phyloP scores from a whole-genome alignment of 2,113 vertebrate species.

The Crotophaga sulcirostris region DNA sequence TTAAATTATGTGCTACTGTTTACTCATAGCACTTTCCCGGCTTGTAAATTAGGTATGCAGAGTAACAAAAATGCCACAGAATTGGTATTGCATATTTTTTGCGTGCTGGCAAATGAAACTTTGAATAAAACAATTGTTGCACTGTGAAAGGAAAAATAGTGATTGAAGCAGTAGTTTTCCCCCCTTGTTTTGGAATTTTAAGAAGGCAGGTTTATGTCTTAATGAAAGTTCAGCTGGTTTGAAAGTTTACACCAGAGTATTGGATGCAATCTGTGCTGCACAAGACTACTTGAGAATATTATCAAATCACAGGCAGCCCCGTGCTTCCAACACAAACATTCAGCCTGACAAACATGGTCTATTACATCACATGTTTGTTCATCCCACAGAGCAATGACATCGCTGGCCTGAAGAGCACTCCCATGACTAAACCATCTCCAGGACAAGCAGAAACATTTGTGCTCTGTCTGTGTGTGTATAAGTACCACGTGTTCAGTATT shows the following conservation, averaged over 20 bases:
- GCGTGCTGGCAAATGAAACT: neutral
- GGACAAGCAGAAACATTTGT: neutral
- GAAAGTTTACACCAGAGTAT: neutral
- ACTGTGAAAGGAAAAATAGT: neutral
- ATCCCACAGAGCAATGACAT: neutral
- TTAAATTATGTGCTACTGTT: neutral
- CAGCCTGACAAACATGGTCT: accelerated
- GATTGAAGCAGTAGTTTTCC: neutral
- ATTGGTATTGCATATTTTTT: neutral
- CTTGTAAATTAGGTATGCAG: neutral
- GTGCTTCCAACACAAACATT: neutral
- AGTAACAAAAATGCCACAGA: neutral
- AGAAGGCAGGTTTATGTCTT: neutral
- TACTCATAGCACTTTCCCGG: neutral
- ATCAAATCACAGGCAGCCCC: neutral
- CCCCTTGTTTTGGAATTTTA: neutral
- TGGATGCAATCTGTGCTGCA: neutral
- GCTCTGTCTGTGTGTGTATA: accelerated
- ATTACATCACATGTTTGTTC: neutral
- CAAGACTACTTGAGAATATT: neutral
- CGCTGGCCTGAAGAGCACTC: neutral
- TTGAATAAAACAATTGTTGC: neutral
- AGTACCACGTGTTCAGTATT: neutral
- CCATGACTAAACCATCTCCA: neutral
- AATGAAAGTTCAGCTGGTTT: neutral